Evolutionary conservation across 2,888 invertebrate species (phyloP).

Genomic region (Cordylochernes scorpioides): DNA sequence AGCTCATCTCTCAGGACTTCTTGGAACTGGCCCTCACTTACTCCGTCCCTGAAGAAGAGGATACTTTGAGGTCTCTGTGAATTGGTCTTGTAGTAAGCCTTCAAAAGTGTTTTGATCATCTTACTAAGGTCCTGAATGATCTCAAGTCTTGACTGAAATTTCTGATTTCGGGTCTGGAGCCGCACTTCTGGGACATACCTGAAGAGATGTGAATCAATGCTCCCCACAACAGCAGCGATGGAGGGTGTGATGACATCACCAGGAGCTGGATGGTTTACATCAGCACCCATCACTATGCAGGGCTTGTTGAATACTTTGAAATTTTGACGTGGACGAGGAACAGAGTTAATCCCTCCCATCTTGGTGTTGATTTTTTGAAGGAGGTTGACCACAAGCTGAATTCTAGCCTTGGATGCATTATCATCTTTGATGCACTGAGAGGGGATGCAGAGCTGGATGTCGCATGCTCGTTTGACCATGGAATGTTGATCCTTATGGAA

Average conservation of each 20-base stretch:
- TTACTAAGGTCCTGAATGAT: conserved; percentile 30
- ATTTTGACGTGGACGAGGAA: conserved; percentile 5
- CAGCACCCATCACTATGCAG: conserved; percentile 54
- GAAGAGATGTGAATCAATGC: conserved; percentile 33
- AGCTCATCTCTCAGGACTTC: conserved; percentile 28
- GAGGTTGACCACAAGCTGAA: conserved; percentile 16
- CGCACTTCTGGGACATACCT: conserved; percentile 35
- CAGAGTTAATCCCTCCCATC: conserved; percentile 20
- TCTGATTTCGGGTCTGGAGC: conserved; percentile 34
- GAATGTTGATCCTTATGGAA: no score
- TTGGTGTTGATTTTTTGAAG: conserved; percentile 20
- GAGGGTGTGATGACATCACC: conserved; percentile 34
- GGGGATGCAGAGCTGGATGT: conserved; percentile 23
- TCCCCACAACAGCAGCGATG: conserved; percentile 41
- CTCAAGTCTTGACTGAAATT: conserved; percentile 19
- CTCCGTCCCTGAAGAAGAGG: conserved; percentile 50
- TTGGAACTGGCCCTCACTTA: conserved; percentile 55
- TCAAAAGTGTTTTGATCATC: conserved; percentile 37
- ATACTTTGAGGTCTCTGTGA: conserved; percentile 30
- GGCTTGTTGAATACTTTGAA: conserved; percentile 24
- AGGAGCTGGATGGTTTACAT: conserved; percentile 72
- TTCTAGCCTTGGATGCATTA: conserved; percentile 18
- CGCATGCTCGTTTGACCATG: conserved; percentile 9
- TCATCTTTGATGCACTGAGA: conserved; percentile 26
- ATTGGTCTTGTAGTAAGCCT: conserved; percentile 29